These are phyloP conservation scores for Prorops nasuta DNA, from an alignment of 1,140 invertebrate genomes.

Conservation along the genomic window DNA sequence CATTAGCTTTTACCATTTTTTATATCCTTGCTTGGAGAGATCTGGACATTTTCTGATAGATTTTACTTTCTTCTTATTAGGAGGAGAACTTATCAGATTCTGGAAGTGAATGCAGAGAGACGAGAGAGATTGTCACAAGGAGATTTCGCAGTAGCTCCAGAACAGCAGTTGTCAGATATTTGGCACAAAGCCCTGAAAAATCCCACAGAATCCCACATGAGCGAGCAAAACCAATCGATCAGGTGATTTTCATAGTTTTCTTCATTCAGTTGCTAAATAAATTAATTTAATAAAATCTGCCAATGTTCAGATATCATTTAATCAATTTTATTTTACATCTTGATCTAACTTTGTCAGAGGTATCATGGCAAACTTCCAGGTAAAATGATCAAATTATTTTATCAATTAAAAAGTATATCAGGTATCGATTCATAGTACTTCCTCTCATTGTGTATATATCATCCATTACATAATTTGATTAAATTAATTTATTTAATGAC, in stretches of 20 bases:
- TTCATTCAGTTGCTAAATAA: neutral
- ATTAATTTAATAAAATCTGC: neutral
- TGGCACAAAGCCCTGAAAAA: slow-evolving; percentile 54
- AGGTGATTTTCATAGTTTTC: slow-evolving; percentile 32
- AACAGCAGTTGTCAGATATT: slow-evolving; percentile 52
- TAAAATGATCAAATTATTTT: too few relatives aligned
- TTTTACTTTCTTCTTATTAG: too few relatives aligned
- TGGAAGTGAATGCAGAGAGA: slow-evolving; percentile 46
- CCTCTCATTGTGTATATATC: too few relatives aligned
- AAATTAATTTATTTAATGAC: too few relatives aligned
- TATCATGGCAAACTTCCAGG: slow-evolving; percentile 56
- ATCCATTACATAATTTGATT: too few relatives aligned
- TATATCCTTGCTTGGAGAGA: too few relatives aligned
- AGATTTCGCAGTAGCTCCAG: slow-evolving; percentile 41
- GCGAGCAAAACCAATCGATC: slow-evolving; percentile 32
- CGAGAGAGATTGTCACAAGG: slow-evolving; percentile 41
- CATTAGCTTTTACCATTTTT: too few relatives aligned
- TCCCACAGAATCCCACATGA: slow-evolving; percentile 30
- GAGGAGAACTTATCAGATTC: slow-evolving; percentile 39
- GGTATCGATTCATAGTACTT: too few relatives aligned
- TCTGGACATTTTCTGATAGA: too few relatives aligned
- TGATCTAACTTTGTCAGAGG: slow-evolving; percentile 37
- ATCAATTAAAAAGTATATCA: too few relatives aligned
- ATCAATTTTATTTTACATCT: slow-evolving; percentile 15
- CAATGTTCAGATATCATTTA: neutral